These are phyloP conservation scores for Phaonia tiefii DNA, from an alignment of 2,888 invertebrate genomes.

Conservation along the genomic window DNA sequence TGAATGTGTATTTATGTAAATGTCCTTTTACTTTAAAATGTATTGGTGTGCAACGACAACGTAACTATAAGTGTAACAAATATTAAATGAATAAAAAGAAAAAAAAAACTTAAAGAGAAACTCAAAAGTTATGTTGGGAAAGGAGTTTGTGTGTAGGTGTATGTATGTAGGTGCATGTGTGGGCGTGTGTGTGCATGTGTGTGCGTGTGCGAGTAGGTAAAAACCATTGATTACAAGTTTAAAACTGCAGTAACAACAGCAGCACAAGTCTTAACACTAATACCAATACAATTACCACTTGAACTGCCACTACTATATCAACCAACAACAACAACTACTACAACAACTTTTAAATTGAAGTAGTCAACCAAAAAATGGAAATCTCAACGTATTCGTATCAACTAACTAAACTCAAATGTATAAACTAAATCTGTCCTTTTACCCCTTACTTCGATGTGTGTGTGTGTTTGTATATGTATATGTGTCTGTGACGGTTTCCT, in stretches of 20 bases:
- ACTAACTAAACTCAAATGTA: constrained; percentile 13
- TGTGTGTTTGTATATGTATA: neutral
- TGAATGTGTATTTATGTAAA: constrained; percentile 13
- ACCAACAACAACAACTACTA: constrained; percentile 4
- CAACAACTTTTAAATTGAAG: neutral
- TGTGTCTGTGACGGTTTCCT: too few relatives aligned
- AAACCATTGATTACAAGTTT: constrained; percentile 19
- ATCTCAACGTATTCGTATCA: too few relatives aligned
- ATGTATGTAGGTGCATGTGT: constrained; percentile 12
- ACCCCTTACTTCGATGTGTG: neutral
- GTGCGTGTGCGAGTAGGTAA: neutral
- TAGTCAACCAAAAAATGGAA: constrained; percentile 4
- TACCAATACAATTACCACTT: neutral
- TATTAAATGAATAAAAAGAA: constrained; percentile 6
- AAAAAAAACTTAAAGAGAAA: neutral
- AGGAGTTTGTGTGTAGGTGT: neutral
- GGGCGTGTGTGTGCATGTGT: neutral
- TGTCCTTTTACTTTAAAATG: constrained; percentile 6
- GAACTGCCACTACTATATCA: too few relatives aligned
- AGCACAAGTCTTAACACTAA: neutral
- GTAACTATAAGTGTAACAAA: neutral
- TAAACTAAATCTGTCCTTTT: constrained; percentile 45
- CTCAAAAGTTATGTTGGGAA: neutral
- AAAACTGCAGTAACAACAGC: neutral
- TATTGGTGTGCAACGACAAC: constrained; percentile 7